These are phyloP conservation scores for Hemicentrotus pulcherrimus DNA, from an alignment of 35 echinoderm and acorn worm species.

Conservation along the genomic window DNA sequence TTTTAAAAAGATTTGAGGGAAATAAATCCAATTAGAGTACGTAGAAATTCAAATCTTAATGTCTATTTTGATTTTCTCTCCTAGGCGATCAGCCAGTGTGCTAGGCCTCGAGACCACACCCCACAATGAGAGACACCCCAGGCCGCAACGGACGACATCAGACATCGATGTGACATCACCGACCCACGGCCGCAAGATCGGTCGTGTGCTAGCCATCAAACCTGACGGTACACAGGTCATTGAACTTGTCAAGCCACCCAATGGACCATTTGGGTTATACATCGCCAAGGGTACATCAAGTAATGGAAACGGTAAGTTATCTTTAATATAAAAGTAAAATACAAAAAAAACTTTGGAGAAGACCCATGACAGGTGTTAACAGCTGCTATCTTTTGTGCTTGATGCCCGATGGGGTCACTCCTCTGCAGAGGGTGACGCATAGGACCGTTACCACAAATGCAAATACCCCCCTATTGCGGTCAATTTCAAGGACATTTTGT, in stretches of 20 bases:
- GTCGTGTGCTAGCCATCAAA: constrained; percentile 66
- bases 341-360: neutral
- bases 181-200: constrained; percentile 86
- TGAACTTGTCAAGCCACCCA: constrained; percentile 84
- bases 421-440: too few relatives aligned
- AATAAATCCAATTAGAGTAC: too few relatives aligned
- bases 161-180: constrained; percentile 82
- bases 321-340: too few relatives aligned
- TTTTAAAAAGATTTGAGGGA: too few relatives aligned
- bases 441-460: too few relatives aligned
- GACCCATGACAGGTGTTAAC: neutral
- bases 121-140: neutral
- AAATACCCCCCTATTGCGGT: too few relatives aligned
- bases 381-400: neutral
- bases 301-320: constrained; percentile 70
- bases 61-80: neutral
- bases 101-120: constrained; percentile 54
- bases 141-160: constrained; percentile 54
- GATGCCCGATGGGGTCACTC: too few relatives aligned
- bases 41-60: too few relatives aligned
- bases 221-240: constrained; percentile 83
- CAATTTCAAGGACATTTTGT: too few relatives aligned
- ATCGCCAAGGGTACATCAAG: constrained; percentile 84
- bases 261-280: constrained; percentile 98
- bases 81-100: constrained; percentile 73